Conservation (phyloP, 2,888 invertebrate genomes). For the Luperina nickerlii region DNA sequence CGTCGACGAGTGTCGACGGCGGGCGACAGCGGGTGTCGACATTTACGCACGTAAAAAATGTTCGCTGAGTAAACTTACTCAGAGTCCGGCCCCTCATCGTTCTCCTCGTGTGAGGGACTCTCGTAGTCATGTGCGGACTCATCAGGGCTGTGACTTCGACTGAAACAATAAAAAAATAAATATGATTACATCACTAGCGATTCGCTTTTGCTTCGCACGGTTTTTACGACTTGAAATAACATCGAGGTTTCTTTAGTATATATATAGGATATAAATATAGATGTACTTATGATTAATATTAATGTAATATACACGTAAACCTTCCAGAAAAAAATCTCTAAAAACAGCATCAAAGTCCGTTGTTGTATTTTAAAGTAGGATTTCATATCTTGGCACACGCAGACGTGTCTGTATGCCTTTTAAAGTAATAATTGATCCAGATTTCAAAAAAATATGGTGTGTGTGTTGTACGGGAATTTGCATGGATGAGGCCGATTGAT, state of each 20-base stretch:
- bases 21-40: no score
- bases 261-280: no score
- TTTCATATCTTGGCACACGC: no score
- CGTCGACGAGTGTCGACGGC: no score
- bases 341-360: background rate
- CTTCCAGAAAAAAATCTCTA: background rate
- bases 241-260: background rate
- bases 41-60: no score
- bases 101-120: conserved; percentile 12
- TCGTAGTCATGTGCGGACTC: conserved; percentile 31
- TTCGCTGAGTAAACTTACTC: conserved; percentile 27
- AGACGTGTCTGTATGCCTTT: no score
- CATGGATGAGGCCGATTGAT: no score
- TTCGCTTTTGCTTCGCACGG: background rate
- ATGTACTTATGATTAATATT: no score
- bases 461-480: no score
- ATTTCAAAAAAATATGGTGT: no score
- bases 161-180: conserved; percentile 9
- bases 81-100: conserved; percentile 26
- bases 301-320: background rate
- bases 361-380: no score
- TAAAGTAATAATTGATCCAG: no score
- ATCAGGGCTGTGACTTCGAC: conserved; percentile 14
- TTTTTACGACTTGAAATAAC: background rate
- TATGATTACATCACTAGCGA: background rate